Percentiles rank a stretch among this genome's conserved stretches.
Conservation (phyloP, 1,140 invertebrate genomes). For the Platyscapa corneri region DNA sequence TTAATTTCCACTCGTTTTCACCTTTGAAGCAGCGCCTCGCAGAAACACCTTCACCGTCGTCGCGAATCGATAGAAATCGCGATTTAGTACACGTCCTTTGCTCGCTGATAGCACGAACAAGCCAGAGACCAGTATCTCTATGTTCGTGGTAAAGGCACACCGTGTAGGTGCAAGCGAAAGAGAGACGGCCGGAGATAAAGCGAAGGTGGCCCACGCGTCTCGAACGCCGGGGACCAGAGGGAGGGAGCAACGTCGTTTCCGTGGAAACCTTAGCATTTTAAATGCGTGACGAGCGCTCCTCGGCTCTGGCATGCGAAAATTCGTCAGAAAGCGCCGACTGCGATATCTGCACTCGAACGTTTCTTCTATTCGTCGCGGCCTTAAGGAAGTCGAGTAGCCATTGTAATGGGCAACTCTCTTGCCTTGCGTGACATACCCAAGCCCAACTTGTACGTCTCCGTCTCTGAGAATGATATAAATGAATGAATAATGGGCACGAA, state of each 20-base stretch:
- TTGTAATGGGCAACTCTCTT: no score
- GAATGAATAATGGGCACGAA: not conserved
- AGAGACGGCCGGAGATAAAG: not conserved
- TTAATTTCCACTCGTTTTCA: not conserved
- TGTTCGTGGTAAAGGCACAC: not conserved
- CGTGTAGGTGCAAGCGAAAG: not conserved
- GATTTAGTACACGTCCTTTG: not conserved
- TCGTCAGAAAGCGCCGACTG: slow-evolving; percentile 53
- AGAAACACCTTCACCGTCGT: not conserved
- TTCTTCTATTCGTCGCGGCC: not conserved
- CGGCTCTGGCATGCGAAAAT: slow-evolving; percentile 61
- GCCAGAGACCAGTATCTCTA: not conserved
- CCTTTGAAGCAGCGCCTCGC: not conserved
- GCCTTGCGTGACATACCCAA: not conserved
- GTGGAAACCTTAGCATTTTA: slow-evolving; percentile 60
- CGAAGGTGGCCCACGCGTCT: not conserved
- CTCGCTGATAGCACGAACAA: slow-evolving; percentile 1
- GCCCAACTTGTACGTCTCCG: not conserved
- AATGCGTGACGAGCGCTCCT: slow-evolving; percentile 59
- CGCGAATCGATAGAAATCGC: slow-evolving; percentile 15
- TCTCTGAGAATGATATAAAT: not conserved
- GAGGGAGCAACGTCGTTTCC: slow-evolving; percentile 53
- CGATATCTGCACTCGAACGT: not conserved
- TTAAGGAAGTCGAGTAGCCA: not conserved
- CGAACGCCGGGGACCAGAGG: no score